These are phyloP conservation scores for Matsumurasca onukii DNA, from an alignment of 1,140 invertebrate species.

Conservation along the genomic window DNA sequence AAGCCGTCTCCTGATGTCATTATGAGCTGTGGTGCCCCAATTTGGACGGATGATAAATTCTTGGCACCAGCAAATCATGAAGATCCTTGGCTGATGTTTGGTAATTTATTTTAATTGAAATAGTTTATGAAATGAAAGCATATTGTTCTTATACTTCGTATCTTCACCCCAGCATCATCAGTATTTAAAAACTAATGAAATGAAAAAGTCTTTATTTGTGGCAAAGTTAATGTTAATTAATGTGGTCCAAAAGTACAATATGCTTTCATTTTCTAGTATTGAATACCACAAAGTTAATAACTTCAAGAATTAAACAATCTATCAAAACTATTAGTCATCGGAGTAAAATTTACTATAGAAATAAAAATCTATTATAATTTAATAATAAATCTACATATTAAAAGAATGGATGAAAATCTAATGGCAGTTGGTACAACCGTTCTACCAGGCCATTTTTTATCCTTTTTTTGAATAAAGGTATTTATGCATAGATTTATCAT, in stretches of 20 bases:
- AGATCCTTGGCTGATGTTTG: conserved; percentile 84
- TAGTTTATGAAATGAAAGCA: conserved; percentile 23
- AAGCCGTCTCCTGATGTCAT: conserved; percentile 59
- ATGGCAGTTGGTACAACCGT: too few species aligned
- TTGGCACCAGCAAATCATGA: conserved; percentile 73
- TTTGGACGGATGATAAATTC: conserved; percentile 75
- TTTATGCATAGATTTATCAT: too few species aligned
- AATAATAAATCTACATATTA: neutral
- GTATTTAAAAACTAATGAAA: neutral
- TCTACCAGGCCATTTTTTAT: neutral
- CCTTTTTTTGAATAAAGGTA: neutral
- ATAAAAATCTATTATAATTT: neutral
- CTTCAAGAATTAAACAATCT: neutral
- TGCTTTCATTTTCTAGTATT: too few species aligned
- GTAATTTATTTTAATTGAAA: conserved; percentile 54
- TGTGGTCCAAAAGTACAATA: neutral
- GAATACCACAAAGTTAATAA: neutral
- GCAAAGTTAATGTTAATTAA: neutral
- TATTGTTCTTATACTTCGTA: neutral
- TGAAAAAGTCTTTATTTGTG: too few species aligned
- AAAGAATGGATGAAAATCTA: too few species aligned
- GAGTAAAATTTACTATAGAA: neutral
- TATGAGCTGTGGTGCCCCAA: conserved; percentile 49
- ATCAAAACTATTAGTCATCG: neutral
- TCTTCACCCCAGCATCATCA: neutral